Base-by-base conservation (phyloP, 2,888 invertebrate genomes). In the Acleris literana region DNA sequence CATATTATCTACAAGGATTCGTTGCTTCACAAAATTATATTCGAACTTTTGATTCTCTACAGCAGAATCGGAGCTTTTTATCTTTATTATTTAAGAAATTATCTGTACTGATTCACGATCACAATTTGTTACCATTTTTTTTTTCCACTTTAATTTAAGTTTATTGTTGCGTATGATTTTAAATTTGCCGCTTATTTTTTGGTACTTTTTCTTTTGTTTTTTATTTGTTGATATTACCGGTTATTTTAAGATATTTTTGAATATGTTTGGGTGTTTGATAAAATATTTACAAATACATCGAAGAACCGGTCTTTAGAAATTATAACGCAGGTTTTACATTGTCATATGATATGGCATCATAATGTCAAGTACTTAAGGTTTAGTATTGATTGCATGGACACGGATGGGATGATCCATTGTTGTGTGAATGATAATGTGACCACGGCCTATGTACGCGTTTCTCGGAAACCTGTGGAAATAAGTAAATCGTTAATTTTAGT, bases 401-500 rank as follows among this genome's bases (percentile, higher is more conserved):
- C 39, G 13, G 11, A 39, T 13, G 39, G 13, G 39, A 39, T 39
- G 13, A 13, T 39, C 39, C 4, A 13, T 33, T 11, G 33, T 13
- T 3, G 39, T 13, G 39, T 13, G 39, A 13, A 39, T 3, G 13
- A 39, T 13, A 39, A 13, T 39, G 39, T 39, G 4, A 39, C 39
- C 13, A 33, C 9, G 33, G 33, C 33, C 33, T 33, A 33, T 33
- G 33, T 33, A 33, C 9, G 7, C 33, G 33, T 9, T 33, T 9
- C 70, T 51, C 13, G 22, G 48, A 18, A 44, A 63, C 72, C 66
- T 72, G 66, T 70, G 68, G 69, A 62, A 71, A 71, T 71, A 75
- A 78, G 77, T 75, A 74, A 76, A 73, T 75, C 73, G 76, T 75
- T 76, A 72, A 70, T 73, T 79, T 77, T 73, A 51, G 60, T 78